phyloP scores from a whole-genome alignment of 1,140 invertebrate genomes.

The Cepaea nemoralis region DNA sequence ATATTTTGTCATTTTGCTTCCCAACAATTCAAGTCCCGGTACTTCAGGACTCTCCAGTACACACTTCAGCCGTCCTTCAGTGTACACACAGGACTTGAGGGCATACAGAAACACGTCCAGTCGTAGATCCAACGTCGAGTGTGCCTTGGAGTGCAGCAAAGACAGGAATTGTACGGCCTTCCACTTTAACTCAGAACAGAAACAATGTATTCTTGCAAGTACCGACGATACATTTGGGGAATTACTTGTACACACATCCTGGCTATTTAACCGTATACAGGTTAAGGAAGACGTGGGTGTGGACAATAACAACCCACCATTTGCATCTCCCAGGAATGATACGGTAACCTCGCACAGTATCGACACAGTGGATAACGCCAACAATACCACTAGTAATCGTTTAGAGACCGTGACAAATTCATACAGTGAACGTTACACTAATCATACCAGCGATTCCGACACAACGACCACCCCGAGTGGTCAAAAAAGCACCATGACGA shows the following conservation, averaged over 20 bases:
- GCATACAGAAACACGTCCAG: background rate
- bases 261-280: background rate
- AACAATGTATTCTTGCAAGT: constrained; percentile 1
- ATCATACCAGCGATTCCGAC: too few relatives aligned
- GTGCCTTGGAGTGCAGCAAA: constrained; percentile 1
- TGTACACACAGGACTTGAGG: background rate
- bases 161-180: background rate
- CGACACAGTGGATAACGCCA: background rate
- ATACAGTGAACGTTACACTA: too few relatives aligned
- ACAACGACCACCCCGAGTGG: too few relatives aligned
- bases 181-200: background rate
- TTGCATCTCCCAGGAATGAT: background rate
- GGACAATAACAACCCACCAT: background rate
- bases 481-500: too few relatives aligned
- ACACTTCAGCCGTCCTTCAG: too few relatives aligned
- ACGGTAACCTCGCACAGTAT: background rate
- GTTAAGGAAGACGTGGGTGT: background rate
- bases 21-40: too few relatives aligned
- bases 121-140: background rate
- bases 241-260: background rate
- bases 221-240: background rate
- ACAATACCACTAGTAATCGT: too few relatives aligned
- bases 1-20: too few relatives aligned
- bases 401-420: too few relatives aligned
- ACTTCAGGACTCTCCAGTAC: too few relatives aligned